Percentiles rank a stretch among this genome's conserved stretches.
Conservation (phyloP, 2,113 vertebrate genomes). For the Cranoglanis bouderius region DNA sequence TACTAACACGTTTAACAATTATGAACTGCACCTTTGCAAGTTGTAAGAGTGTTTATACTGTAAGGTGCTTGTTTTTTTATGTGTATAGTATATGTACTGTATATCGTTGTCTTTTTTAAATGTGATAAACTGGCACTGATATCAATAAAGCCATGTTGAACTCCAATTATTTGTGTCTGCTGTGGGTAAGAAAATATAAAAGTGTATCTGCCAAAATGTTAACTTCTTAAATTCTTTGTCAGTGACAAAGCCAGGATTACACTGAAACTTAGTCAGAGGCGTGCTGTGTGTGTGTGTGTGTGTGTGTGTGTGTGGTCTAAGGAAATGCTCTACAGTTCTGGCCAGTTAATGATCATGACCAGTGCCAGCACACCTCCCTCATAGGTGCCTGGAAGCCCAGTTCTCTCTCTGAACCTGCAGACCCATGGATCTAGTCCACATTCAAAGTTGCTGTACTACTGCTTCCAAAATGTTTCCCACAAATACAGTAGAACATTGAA, state of each 20-base stretch:
- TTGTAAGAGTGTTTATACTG: background rate
- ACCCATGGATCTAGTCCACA: background rate
- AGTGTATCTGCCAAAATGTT: background rate
- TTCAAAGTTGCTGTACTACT: background rate
- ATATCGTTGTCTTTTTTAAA: background rate
- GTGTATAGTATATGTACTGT: background rate
- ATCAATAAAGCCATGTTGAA: background rate
- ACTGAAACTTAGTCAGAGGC: background rate
- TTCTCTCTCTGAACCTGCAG: background rate
- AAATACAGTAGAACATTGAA: too few species aligned
- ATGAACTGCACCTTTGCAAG: background rate
- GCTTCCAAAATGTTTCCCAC: background rate
- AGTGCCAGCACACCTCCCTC: slow-evolving; percentile 33
- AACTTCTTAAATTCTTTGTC: too few species aligned
- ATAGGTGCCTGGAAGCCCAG: slow-evolving; percentile 6
- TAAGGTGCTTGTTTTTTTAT: background rate
- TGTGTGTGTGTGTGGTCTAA: slow-evolving; percentile 9
- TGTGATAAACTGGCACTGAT: background rate
- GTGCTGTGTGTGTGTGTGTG: slow-evolving; percentile 1
- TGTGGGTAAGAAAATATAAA: background rate
- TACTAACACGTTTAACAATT: background rate
- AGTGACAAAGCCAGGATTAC: background rate
- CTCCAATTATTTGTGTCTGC: background rate
- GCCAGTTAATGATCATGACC: slow-evolving; percentile 39
- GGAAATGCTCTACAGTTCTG: slow-evolving; percentile 16